Evolutionary conservation across 2,113 vertebrate genomes (phyloP), one percentile per base, ranked within the genome.

Genomic region (Caloenas nicobarica): DNA sequence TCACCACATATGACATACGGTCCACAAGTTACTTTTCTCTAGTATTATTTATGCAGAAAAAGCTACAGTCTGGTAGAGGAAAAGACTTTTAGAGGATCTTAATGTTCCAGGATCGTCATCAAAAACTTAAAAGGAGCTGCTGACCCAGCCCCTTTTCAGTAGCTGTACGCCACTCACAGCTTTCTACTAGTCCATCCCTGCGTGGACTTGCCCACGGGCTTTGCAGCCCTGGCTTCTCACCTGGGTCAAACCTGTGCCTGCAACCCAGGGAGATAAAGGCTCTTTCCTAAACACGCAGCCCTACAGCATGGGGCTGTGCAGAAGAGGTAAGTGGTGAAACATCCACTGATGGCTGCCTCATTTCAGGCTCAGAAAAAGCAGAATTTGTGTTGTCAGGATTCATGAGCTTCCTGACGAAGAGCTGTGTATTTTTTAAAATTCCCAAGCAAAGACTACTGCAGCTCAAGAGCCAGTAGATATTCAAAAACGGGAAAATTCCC

Each of bases 261-360:
- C 36, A 61, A 34, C 15, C 2, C 51, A 56, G 40, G 71, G 44
- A 81, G 42, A 74, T 51, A 46, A 28, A 9, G 48, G 17, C 6
- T 65, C 33, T 33, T 38, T 50, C 34, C 38, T 36, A 10, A 85
- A 64, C 29, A 22, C 3, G 1, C 44, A 34, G 40, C 22, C 46
- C 25, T 7, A 19, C 12, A 50, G 34, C 11, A 46, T 10, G 4
- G 28, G n/a, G 23, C 18, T 61, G 28, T 70, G 50, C 24, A 44
- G 31, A 34, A 69, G 34, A 44, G 19, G 40, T 48, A 57, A 0
- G 0, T 12, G 46, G 46, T 50, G 53, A 50, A 62, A 58, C 0
- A 0, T 10, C 26, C n/a, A 4, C 53, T 56, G 46, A 24, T 21
- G 0, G 2, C 25, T 28, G 24, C 3, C 8, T 11, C 29, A 28